Base-by-base conservation (phyloP, 2,113 vertebrate species). In the Fukomys damarensis region DNA sequence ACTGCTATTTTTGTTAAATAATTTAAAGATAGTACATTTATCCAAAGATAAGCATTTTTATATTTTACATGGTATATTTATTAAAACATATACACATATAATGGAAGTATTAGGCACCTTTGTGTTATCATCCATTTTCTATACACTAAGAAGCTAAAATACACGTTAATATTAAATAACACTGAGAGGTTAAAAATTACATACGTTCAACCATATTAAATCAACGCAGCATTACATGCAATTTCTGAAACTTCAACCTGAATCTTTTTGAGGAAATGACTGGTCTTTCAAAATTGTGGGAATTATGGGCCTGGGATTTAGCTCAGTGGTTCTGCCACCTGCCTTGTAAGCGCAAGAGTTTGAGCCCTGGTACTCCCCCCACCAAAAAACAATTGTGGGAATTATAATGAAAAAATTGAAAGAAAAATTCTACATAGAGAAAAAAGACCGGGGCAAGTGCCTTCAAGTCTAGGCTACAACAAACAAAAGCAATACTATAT, bases 161-260 rank as follows among this genome's bases (percentile, higher is more conserved):
- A 24, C 10, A 85, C 43, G 3, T 49, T 5, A 12, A 56, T 56
- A 89, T 41, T 63, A 90, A 89, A 95, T n/a, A 14, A 30, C 24
- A 46, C 26, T 30, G 49, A 12, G 26, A 46, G 30, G 72, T 76
- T 4, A 86, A 84, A 95, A 59, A 41, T 56, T 26, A 76, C 7
- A 24, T 32, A 35, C 6, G 19, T 77, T 82, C 56, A 82, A 82
- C 5, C 3, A 43, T 61, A 89, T 43, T 63, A 90, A 89, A 93
- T 41, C 54, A 92, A 95, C 61, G 93, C 43, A 90, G 12, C n/a
- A 81, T 7, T 86, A 77, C 83, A 83, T 4, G 49, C 41, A 43
- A 5, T 84, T 89, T 89, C 52, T 87, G 90, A 89, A 93, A 88
- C 24, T 63, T 77, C 20, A 84, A 13, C 46, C 30, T 94, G 5